phyloP scores from a whole-genome alignment of 2,113 vertebrate species.

The Silurus meridionalis region DNA sequence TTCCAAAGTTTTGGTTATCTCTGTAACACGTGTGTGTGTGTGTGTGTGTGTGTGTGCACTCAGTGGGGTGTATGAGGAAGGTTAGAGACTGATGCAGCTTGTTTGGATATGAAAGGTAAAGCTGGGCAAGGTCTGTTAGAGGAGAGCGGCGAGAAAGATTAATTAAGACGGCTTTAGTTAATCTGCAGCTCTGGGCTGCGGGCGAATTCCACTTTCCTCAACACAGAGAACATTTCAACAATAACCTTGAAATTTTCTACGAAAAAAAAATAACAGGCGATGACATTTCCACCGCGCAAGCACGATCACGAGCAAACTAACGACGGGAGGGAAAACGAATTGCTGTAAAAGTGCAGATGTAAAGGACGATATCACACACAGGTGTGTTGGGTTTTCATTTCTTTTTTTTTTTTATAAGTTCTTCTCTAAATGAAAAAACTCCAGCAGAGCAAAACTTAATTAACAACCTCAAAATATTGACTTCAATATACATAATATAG shows the following conservation, averaged over 20 bases:
- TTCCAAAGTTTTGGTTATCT: background rate
- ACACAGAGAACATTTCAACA: constrained; percentile 72
- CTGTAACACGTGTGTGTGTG: background rate
- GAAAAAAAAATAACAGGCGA: constrained; percentile 52
- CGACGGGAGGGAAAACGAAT: background rate
- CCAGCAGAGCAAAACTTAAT: background rate
- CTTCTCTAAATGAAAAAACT: background rate
- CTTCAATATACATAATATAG: background rate
- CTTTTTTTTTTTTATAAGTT: background rate
- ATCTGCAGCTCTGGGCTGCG: constrained; percentile 66
- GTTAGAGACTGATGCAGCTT: constrained; percentile 20
- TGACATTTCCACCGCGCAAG: constrained; percentile 55
- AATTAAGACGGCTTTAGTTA: constrained; percentile 74
- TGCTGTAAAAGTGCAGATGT: background rate
- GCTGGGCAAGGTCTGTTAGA: constrained; percentile 70
- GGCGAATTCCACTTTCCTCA: constrained; percentile 64
- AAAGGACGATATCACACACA: background rate
- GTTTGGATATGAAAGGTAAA: constrained; percentile 40
- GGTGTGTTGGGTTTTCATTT: background rate
- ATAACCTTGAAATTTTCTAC: constrained; percentile 62
- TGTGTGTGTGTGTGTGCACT: constrained; percentile 17
- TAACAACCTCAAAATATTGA: background rate
- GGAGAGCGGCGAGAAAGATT: constrained; percentile 72
- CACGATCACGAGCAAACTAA: background rate
- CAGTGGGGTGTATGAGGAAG: constrained; percentile 37